Evolutionary conservation across 2,888 invertebrate species (phyloP), one percentile per base, ranked within the genome.

Genomic region (Stenchaetothrips biformis): DNA sequence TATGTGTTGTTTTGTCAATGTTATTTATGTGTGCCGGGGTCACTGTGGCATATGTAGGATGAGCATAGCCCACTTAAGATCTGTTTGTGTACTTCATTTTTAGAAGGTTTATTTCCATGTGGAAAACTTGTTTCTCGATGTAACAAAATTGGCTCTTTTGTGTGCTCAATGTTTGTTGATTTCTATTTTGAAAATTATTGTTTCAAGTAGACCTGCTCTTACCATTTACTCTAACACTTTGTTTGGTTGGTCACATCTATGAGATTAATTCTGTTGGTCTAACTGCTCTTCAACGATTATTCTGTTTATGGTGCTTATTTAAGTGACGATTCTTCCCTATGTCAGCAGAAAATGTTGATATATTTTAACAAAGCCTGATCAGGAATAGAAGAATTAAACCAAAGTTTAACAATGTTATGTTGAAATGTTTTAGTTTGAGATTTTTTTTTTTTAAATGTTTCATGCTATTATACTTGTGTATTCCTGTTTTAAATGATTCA

Each of bases 391-490:
- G 67, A 74, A 74, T 74, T 74, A 74, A 74, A 74, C 67, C 67
- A 74, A 74, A 74, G 67, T 74, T 74, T 74, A 74, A 74, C 21
- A 74, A 74, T 74, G 67, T 74, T 74, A 74, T 74, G 67, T 74
- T 74, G 67, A 74, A 74, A 74, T 74, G 25, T 74, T 74, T 74
- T 74, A 74, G 67, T 21, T 74, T 74, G 67, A 74, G 67, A 3
- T 25, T 74, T 25, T 74, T 25, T 74, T 74, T 74, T 11, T 21
- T 74, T 67, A 21, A 21, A 7, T 67, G 21, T 67, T 74, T 74
- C 25, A 11, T 74, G 21, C 21, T 25, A 25, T 74, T 74, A 25
- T 74, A 74, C 67, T 21, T 74, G 21, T 25, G 67, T 74, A 74
- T 74, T 21, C 25, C 67, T 74, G 67, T 74, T 74, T 74, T 74